Percentiles rank a stretch among this genome's conserved stretches.
Evolutionary conservation across 2,888 invertebrate species (phyloP).

Genomic region (Cenopis cana): DNA sequence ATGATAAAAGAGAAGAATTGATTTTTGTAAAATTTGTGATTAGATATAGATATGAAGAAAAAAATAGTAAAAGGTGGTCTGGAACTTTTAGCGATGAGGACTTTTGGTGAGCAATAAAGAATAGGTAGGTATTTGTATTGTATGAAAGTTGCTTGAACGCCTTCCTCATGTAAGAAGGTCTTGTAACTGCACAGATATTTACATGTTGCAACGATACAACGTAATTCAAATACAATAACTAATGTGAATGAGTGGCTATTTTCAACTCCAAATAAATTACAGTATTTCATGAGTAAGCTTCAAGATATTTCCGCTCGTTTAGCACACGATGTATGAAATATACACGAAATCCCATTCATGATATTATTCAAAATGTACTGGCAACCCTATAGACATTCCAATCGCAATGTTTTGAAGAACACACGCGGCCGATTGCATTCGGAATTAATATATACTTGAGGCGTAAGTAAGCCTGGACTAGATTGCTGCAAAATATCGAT

Average conservation of each 20-base stretch:
- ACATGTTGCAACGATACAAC: background rate
- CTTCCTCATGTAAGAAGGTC: too few relatives aligned
- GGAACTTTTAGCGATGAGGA: too few relatives aligned
- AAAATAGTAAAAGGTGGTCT: too few relatives aligned
- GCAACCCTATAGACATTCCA: slow-evolving; percentile 62
- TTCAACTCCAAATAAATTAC: background rate
- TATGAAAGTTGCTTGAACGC: too few relatives aligned
- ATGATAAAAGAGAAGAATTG: too few relatives aligned
- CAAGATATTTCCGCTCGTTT: slow-evolving; percentile 24
- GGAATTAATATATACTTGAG: slow-evolving; percentile 67
- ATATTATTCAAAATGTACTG: slow-evolving; percentile 25
- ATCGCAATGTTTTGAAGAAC: slow-evolving; percentile 73
- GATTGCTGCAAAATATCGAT: slow-evolving; percentile 59
- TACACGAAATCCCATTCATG: slow-evolving; percentile 24
- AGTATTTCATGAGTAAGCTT: slow-evolving; percentile 12
- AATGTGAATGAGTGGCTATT: background rate
- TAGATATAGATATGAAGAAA: too few relatives aligned
- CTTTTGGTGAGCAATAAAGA: too few relatives aligned
- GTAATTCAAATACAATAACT: background rate
- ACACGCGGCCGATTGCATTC: slow-evolving; percentile 69
- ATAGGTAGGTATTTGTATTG: too few relatives aligned
- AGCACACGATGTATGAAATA: slow-evolving; percentile 2
- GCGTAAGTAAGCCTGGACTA: slow-evolving; percentile 33
- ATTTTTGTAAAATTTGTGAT: too few relatives aligned
- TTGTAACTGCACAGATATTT: background rate